phyloP scores from a whole-genome alignment of 2,888 invertebrate species.

The Epistrophe grossulariae region DNA sequence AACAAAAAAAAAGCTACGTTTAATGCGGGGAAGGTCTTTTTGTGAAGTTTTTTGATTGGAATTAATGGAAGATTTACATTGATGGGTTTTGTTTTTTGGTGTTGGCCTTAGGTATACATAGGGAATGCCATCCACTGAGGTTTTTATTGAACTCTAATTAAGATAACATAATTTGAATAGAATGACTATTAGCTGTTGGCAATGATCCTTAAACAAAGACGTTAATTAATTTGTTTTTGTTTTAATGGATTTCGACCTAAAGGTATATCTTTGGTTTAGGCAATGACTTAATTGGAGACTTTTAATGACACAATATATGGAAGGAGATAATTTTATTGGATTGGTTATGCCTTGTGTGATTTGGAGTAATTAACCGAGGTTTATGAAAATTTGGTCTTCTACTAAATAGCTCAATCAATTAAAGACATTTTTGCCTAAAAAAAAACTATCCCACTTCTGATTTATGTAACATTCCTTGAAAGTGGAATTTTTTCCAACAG shows the following conservation, averaged over 20 bases:
- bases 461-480: background rate
- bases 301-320: background rate
- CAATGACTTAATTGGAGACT: background rate
- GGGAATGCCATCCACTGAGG: slow-evolving; percentile 24
- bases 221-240: slow-evolving; percentile 26
- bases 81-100: slow-evolving; percentile 10
- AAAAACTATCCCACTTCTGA: slow-evolving; percentile 4
- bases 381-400: background rate
- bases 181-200: slow-evolving; percentile 38
- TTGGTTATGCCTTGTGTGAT: background rate
- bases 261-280: background rate
- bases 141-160: slow-evolving; percentile 68
- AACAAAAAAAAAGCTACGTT: background rate
- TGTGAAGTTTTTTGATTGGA: slow-evolving; percentile 56
- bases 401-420: background rate
- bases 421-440: background rate
- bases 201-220: slow-evolving; percentile 2
- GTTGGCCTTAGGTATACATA: background rate
- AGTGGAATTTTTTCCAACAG: background rate
- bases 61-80: slow-evolving; percentile 65
- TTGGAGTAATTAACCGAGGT: background rate
- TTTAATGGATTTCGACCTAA: background rate
- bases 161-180: slow-evolving; percentile 55
- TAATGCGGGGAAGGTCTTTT: slow-evolving; percentile 8
- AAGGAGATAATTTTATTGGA: background rate